Evolutionary conservation across 2,113 vertebrate species (phyloP).

Genomic region (Ctenomys sociabilis): DNA sequence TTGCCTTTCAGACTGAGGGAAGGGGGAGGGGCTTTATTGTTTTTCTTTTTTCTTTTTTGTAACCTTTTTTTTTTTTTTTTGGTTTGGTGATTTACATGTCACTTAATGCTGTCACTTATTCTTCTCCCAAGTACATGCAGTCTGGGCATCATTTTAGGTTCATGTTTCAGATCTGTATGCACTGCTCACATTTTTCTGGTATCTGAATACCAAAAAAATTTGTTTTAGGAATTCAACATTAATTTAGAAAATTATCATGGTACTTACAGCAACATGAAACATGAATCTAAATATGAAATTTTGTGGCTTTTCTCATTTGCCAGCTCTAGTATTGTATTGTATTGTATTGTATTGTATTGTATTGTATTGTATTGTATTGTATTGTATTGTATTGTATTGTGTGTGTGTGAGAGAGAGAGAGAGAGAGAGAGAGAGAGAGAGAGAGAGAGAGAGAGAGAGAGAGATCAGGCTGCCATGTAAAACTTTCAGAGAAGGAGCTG

Average conservation of each 20-base stretch:
- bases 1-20: no score
- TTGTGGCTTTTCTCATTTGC: conserved; percentile 89
- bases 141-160: conserved; percentile 87
- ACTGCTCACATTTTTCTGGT: conserved; percentile 89
- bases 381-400: no score
- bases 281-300: conserved; percentile 89
- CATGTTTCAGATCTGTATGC: conserved; percentile 89
- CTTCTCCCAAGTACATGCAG: conserved; percentile 82
- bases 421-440: no score
- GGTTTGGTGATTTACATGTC: conserved; percentile 79
- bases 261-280: conserved; percentile 89
- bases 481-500: conserved; percentile 85
- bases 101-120: conserved; percentile 81
- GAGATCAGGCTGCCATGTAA: conserved; percentile 91
- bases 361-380: no score
- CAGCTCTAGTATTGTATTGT: conserved; percentile 92
- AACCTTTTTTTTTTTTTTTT: conserved; percentile 4
- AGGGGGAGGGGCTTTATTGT: no score
- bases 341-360: no score
- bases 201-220: conserved; percentile 87
- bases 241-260: conserved; percentile 85
- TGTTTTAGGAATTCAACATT: conserved; percentile 86
- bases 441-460: no score
- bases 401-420: no score
- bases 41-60: background rate